Base-by-base conservation (phyloP, 2,113 vertebrate species). In the Platysternon megacephalum region DNA sequence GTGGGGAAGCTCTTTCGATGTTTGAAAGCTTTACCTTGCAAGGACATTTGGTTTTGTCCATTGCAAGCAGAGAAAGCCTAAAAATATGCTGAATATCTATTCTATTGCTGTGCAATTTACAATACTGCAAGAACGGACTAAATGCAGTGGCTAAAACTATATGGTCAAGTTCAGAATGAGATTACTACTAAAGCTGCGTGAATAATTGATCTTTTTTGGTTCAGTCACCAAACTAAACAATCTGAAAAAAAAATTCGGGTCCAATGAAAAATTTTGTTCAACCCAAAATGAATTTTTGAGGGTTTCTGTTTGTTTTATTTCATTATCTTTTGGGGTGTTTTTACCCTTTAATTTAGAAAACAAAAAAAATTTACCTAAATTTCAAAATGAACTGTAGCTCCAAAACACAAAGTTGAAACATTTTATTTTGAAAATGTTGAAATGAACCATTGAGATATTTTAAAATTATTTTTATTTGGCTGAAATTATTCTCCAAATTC, bases 31-130 rank as follows among this genome's bases (percentile, higher is more conserved):
- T 44, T 58, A 51, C 58, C 13, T 61, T 88, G 46, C 53, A 90
- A 93, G 88, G 39, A 86, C 79, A 88, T 93, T 90, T 83, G 65
- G 22, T 91, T 94, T 88, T 56, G 81, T 24, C 52, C 46, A 51
- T 81, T 42, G 35, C 8, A 28, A 80, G 56, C 86, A 4, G 35
- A 35, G 84, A n/a, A 53, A 83, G 49, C 65, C 46, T 78, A 89
- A 96, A 95, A 19, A 35, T 0, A 10, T 89, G 56, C 56, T 85
- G 44, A 91, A 89, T 26, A 46, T 78, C 74, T 76, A 6, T 5
- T 26, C 74, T 28, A 13, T 28, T 46, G 24, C 74, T 46, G 13
- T 28, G 7, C 44, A 78, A 78, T 78, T 26, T 26, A 61, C 9
- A 72, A 21, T 10, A 49, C 56, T 93, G 91, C 58, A 82, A 93